phyloP scores from a whole-genome alignment of 1,140 invertebrate species.

The Macrosteles quadrilineatus region DNA sequence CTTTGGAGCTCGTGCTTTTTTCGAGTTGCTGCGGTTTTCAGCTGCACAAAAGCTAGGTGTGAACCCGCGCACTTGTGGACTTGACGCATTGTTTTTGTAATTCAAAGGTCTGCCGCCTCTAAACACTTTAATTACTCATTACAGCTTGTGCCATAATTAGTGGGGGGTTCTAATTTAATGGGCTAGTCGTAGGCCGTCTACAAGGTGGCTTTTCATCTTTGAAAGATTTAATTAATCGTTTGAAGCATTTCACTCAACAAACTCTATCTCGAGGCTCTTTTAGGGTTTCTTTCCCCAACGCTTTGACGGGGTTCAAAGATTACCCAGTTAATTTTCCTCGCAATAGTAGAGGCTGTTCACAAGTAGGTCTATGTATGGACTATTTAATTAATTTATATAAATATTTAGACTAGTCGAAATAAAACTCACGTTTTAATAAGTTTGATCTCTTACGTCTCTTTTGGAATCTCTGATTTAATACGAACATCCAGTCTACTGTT shows the following conservation, averaged over 20 bases:
- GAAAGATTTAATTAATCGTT: slow-evolving; percentile 13
- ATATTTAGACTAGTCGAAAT: too few species aligned
- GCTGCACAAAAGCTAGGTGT: background rate
- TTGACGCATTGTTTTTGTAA: background rate
- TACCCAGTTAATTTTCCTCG: too few species aligned
- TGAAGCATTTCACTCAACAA: background rate
- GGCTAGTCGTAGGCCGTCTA: slow-evolving; percentile 2
- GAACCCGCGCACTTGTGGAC: background rate
- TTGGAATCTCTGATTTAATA: too few species aligned
- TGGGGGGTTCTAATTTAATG: background rate
- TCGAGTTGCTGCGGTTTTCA: background rate
- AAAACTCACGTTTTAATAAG: too few species aligned
- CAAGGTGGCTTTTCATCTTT: slow-evolving; percentile 13
- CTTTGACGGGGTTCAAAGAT: too few species aligned
- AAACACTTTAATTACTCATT: background rate
- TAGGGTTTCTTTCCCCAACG: background rate
- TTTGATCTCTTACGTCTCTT: too few species aligned
- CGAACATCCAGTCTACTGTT: too few species aligned
- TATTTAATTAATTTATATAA: too few species aligned
- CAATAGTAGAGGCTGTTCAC: too few species aligned
- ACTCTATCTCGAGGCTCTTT: background rate
- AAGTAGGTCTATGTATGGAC: too few species aligned
- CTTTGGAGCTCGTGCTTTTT: background rate
- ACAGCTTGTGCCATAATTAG: background rate
- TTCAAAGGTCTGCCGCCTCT: background rate